These are phyloP conservation scores for Mus spretus DNA, from an alignment of 2,797 vertebrate genomes.

Conservation along the genomic window DNA sequence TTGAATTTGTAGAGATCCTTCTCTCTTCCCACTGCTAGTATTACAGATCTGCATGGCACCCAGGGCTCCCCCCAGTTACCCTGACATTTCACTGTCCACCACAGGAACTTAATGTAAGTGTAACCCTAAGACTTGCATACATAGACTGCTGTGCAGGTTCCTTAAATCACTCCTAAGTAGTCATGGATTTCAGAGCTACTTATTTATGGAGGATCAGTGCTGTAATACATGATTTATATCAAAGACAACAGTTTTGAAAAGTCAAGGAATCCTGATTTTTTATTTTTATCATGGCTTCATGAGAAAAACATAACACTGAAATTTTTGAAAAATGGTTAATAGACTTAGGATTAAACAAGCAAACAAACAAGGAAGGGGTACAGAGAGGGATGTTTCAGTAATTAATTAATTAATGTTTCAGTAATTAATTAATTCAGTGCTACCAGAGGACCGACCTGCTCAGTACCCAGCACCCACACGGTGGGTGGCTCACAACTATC, in stretches of 20 bases:
- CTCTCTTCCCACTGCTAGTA: background rate
- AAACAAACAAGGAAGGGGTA: background rate
- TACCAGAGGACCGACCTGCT: background rate
- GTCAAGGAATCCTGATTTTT: slow-evolving; percentile 15
- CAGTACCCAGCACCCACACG: background rate
- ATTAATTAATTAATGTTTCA: background rate
- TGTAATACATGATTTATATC: slow-evolving; percentile 12
- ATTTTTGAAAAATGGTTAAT: slow-evolving; percentile 35
- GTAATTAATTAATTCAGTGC: too few species aligned
- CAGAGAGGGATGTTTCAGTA: background rate
- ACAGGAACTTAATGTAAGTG: background rate
- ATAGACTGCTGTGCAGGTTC: background rate
- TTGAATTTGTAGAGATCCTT: background rate
- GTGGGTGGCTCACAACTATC: background rate
- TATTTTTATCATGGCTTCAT: slow-evolving; percentile 16
- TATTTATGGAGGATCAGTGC: background rate
- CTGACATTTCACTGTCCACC: slow-evolving; percentile 4
- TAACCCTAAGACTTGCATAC: background rate
- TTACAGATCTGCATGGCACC: background rate
- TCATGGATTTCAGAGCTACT: background rate
- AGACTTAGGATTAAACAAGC: background rate
- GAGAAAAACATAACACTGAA: background rate
- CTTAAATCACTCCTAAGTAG: background rate
- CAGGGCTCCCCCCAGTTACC: background rate
- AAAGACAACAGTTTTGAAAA: slow-evolving; percentile 42